Conservation (phyloP, 1,140 invertebrate genomes). For the Trinorchestia longiramus region DNA sequence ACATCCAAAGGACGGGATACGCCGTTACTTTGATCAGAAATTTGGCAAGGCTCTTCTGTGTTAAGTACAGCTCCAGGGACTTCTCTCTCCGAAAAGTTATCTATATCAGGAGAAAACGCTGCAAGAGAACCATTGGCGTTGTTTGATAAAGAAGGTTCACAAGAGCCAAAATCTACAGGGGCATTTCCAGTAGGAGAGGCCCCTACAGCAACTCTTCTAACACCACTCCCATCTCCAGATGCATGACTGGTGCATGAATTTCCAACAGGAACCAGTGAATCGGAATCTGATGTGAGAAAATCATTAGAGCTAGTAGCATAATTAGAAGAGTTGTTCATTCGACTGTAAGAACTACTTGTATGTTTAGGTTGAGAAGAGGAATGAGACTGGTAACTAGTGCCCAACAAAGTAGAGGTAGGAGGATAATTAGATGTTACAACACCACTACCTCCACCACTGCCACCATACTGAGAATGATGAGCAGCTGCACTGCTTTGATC, state of each 20-base stretch:
- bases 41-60: background rate
- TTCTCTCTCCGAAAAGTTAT: constrained; percentile 30
- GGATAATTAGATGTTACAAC: background rate
- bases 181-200: constrained; percentile 26
- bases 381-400: constrained; percentile 54
- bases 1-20: background rate
- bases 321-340: background rate
- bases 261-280: background rate
- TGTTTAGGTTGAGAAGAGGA: constrained; percentile 29
- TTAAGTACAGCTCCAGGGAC: background rate
- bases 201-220: constrained; percentile 16
- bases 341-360: background rate
- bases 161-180: background rate
- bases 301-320: background rate
- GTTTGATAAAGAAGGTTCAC: background rate
- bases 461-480: constrained; percentile 49
- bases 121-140: background rate
- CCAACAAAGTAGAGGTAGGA: background rate
- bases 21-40: background rate
- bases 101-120: background rate
- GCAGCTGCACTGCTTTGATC: constrained; percentile 59
- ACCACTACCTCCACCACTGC: background rate
- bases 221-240: background rate
- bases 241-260: background rate
- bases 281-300: background rate